These are phyloP conservation scores for Toxotes lorentzi DNA, from an alignment of 2,797 vertebrate genomes.

Conservation along the genomic window DNA sequence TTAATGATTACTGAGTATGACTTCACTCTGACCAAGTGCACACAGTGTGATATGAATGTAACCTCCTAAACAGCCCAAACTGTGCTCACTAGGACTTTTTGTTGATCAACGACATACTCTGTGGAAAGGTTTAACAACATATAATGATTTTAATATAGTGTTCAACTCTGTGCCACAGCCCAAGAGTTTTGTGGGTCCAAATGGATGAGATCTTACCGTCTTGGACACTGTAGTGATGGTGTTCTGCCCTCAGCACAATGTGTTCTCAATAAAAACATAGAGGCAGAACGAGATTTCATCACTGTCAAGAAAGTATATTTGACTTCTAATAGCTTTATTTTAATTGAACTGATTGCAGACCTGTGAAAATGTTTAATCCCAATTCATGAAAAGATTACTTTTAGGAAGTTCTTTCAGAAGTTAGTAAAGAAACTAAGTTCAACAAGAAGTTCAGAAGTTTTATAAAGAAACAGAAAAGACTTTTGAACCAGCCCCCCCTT, in stretches of 20 bases:
- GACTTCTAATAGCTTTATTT: slow-evolving; percentile 8
- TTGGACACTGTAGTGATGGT: slow-evolving; percentile 12
- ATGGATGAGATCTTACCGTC: slow-evolving; percentile 24
- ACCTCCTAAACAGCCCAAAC: background rate
- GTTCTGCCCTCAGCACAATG: slow-evolving; percentile 39
- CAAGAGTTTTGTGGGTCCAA: slow-evolving; percentile 21
- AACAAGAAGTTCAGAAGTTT: too few relatives aligned
- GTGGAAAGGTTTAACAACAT: background rate
- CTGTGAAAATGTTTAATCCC: slow-evolving; percentile 2
- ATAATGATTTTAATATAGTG: background rate
- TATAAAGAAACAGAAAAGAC: background rate
- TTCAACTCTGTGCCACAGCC: slow-evolving; percentile 24
- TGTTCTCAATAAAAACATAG: slow-evolving; percentile 49
- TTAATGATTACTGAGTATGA: background rate
- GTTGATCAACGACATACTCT: background rate
- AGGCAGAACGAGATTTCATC: slow-evolving; percentile 42
- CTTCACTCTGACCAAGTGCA: background rate
- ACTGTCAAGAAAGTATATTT: slow-evolving; percentile 10
- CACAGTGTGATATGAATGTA: background rate
- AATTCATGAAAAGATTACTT: slow-evolving; percentile 14
- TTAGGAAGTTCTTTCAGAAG: slow-evolving; percentile 6
- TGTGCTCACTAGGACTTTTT: background rate
- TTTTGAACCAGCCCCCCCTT: slow-evolving; percentile 5
- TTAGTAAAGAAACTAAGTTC: too few relatives aligned
- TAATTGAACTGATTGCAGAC: slow-evolving; percentile 2